phyloP scores from a whole-genome alignment of 2,797 vertebrate genomes.

The Artibeus lituratus region DNA sequence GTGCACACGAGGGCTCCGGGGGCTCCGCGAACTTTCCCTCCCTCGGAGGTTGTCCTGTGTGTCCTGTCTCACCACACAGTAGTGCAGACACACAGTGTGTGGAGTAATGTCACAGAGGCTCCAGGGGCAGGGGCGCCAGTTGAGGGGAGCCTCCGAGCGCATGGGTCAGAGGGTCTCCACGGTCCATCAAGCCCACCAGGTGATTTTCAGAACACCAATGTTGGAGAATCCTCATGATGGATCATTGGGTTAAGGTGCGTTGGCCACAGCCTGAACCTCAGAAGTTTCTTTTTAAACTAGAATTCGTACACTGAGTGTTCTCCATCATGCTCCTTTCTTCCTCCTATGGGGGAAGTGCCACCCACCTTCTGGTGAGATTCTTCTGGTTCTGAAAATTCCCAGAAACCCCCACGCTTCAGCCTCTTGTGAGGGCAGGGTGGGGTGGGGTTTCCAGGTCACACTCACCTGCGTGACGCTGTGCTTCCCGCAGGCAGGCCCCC shows the following conservation, averaged over 20 bases:
- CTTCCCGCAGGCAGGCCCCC: conserved; percentile 90
- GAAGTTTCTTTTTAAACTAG: background rate
- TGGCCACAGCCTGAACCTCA: background rate
- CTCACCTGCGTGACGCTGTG: background rate
- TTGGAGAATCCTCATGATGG: fast-evolving
- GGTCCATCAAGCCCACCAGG: background rate
- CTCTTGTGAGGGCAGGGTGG: background rate
- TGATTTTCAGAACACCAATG: background rate
- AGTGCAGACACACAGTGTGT: background rate
- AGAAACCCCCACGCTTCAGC: background rate
- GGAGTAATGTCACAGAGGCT: fast-evolving
- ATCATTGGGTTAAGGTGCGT: background rate
- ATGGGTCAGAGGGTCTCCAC: fast-evolving
- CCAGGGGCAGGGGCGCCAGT: background rate
- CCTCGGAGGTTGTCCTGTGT: background rate
- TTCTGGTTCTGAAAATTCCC: background rate
- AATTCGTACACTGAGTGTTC: fast-evolving
- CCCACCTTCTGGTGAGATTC: background rate
- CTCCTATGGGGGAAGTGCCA: fast-evolving
- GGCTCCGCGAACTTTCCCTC: background rate
- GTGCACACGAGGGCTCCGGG: background rate
- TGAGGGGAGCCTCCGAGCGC: background rate
- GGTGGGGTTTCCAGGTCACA: background rate
- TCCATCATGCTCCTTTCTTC: fast-evolving
- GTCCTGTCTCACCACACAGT: fast-evolving